Percentiles rank a stretch among this genome's conserved stretches.
Conservation (phyloP, 2,113 vertebrate species). For the Acanthisitta chloris region DNA sequence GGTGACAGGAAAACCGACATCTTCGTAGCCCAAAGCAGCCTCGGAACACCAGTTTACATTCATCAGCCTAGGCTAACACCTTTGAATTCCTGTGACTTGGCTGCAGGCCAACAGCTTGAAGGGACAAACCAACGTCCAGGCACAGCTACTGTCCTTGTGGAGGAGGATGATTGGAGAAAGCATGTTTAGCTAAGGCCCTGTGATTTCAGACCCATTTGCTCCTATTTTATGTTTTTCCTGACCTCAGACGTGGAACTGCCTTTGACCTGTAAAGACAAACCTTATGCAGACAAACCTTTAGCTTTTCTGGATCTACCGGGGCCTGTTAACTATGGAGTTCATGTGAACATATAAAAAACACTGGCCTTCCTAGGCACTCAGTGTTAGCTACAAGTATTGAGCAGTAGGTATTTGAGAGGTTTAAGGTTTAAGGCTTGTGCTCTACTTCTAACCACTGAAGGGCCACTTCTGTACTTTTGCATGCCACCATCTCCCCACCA, state of each 20-base stretch:
- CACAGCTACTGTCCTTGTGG: background rate
- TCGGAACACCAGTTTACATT: background rate
- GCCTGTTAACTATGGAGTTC: background rate
- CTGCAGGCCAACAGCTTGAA: background rate
- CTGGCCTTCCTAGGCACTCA: slow-evolving; percentile 30
- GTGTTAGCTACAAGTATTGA: slow-evolving; percentile 30
- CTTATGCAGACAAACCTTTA: background rate
- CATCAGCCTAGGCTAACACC: background rate
- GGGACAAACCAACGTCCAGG: background rate
- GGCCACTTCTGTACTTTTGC: background rate
- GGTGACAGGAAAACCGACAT: background rate
- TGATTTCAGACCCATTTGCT: background rate
- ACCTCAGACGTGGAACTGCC: background rate
- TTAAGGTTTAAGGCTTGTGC: slow-evolving; percentile 65
- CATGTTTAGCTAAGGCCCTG: background rate
- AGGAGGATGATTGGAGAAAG: background rate
- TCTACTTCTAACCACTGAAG: slow-evolving; percentile 64
- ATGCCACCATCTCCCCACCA: background rate
- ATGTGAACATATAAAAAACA: background rate
- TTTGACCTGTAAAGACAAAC: background rate
- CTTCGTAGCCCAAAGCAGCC: background rate
- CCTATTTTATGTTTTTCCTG: background rate
- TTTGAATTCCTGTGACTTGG: background rate
- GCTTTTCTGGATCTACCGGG: background rate
- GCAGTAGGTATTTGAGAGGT: slow-evolving; percentile 27